Base-by-base conservation (phyloP, 1,140 invertebrate species). In the Gerris buenoi region DNA sequence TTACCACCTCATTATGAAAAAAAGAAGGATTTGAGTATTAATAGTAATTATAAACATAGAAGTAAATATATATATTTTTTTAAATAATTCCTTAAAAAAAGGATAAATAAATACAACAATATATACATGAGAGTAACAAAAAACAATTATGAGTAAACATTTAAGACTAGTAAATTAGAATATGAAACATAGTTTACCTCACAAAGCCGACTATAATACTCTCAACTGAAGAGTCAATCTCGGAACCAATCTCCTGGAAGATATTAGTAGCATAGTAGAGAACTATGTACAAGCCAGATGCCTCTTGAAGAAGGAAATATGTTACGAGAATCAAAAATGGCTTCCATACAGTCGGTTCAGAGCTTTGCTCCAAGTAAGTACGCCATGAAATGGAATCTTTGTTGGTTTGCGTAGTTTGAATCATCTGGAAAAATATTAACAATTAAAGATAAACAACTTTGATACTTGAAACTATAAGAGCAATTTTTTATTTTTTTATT, bases 161-260 rank as follows among this genome's bases (percentile, higher is more conserved):
- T n/a, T n/a, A n/a, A n/a, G n/a, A n/a, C n/a, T n/a, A n/a, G n/a
- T n/a, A n/a, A n/a, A n/a, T n/a, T n/a, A n/a, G n/a, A n/a, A n/a
- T n/a, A n/a, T n/a, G n/a, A n/a, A n/a, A 66, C 25, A 22, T 60
- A 25, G 33, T 18, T 46, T 18, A 46, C 69, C 86, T 76, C 0
- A 88, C 83, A 1, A 81, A 78, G 0, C 88, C 90, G 1, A 93
- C 84, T 13, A 88, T 84, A 46, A 93, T 88, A 0, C 88, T 87
- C 0, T 85, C 83, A 0, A 84, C 77, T 70, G 85, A 85, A 57
- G 85, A 84, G 69, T 90, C 83, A 1, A 90, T 77, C 65, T 81
- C 80, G 10, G 85, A 79, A 1, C 85, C 84, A 18, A 86, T 83
- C 5, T 86, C 81, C 68, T 84, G 79, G 71, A 88, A 84, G 71